Evolutionary conservation across 2,113 vertebrate species (phyloP).

Genomic region (Paramisgurnus dabryanus): DNA sequence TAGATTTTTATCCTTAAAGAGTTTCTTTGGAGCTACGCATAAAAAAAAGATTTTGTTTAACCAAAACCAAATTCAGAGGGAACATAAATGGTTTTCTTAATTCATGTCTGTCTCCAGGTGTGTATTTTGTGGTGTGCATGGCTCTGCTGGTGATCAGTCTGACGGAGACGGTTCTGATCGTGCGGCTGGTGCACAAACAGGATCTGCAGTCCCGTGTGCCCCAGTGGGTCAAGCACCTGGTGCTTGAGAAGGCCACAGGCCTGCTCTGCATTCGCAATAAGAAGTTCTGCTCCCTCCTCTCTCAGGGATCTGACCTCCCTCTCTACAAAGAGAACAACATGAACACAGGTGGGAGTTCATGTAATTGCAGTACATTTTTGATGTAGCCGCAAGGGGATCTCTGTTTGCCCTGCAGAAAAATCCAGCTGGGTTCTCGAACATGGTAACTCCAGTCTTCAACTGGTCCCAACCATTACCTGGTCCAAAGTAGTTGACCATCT

Average conservation of each 20-base stretch:
- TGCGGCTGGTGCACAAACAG: conserved; percentile 92
- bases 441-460: no score
- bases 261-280: conserved; percentile 84
- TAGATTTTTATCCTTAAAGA: neutral
- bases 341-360: conserved; percentile 60
- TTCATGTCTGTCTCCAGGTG: conserved; percentile 71
- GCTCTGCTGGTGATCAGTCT: conserved; percentile 94
- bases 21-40: no score
- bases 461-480: no score
- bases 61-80: neutral
- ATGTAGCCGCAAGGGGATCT: neutral
- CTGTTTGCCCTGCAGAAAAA: no score
- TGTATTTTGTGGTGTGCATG: conserved; percentile 98
- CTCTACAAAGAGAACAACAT: conserved; percentile 73
- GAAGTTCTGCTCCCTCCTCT: conserved; percentile 68
- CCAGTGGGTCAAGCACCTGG: conserved; percentile 81
- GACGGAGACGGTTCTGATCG: conserved; percentile 91
- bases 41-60: no score
- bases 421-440: no score
- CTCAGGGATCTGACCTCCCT: conserved; percentile 63
- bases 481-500: no score
- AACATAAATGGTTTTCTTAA: neutral
- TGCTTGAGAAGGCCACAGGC: conserved; percentile 78
- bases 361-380: neutral
- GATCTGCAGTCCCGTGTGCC: conserved; percentile 91